These are phyloP conservation scores for Mylabris sibirica DNA, from an alignment of 2,888 invertebrate genomes.

Conservation along the genomic window DNA sequence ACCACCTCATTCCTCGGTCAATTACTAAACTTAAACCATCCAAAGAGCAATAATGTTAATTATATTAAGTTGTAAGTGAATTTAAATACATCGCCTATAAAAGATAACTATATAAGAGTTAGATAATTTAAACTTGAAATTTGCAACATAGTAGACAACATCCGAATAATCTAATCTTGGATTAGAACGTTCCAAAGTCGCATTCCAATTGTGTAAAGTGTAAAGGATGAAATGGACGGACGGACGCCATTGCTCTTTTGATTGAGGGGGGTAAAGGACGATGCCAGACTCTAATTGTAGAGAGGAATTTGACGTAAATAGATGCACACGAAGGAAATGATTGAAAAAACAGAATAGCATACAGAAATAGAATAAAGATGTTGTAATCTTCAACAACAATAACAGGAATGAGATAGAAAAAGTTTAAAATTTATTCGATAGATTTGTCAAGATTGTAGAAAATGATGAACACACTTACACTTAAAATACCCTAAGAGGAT, in stretches of 20 bases:
- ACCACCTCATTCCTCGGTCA: conserved; percentile 12
- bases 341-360: conserved; percentile 13
- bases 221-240: neutral
- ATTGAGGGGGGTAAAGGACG: neutral
- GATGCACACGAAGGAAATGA: conserved; percentile 10
- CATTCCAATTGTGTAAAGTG: conserved; percentile 12
- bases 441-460: conserved; percentile 8
- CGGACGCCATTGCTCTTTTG: neutral
- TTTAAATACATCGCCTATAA: neutral
- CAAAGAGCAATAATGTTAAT: conserved; percentile 10
- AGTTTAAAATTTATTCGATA: too few species aligned
- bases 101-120: neutral
- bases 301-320: conserved; percentile 11
- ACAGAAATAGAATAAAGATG: neutral
- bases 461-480: neutral
- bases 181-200: conserved; percentile 8
- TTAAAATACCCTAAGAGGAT: neutral
- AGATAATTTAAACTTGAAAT: neutral
- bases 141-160: neutral
- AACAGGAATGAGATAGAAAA: neutral
- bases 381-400: neutral
- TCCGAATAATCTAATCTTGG: conserved; percentile 1
- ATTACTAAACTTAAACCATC: conserved; percentile 13
- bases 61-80: neutral
- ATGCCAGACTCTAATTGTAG: conserved; percentile 12